Evolutionary conservation across 1,140 invertebrate species (phyloP), one percentile per base, ranked within the genome.

Genomic region (Drosophila truncata): DNA sequence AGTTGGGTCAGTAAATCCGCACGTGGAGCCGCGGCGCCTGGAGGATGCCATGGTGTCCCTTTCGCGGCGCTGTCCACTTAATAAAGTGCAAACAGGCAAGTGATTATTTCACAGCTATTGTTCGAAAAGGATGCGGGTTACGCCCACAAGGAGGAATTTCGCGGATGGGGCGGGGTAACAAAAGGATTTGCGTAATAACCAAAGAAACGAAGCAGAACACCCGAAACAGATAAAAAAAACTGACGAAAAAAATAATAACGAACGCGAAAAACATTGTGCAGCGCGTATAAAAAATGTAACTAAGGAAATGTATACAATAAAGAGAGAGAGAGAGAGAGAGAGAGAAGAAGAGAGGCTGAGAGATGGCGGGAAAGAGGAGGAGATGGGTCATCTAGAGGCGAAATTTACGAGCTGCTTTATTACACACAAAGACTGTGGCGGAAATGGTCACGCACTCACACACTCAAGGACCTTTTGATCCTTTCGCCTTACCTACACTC

Each of bases 51-150:
- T 44, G 18, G 39, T 67, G 18, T 67, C 63, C 31, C 46, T 55
- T 46, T 46, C 37, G 49, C 37, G 31, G 31, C 41, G 18, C 33
- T 72, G 69, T 72, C 69, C 69, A 80, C 63, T 83, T 87, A 87
- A 88, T 87, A 87, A 88, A 87, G 83, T 87, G 84, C 80, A 87
- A 88, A 88, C 83, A 80, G 82, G 71, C 84, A 87, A 87, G 83
- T 87, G 83, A 87, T 87, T 87, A 88, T 87, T 87, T 87, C 83
- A 87, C 77, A 88, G 84, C 83, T 88, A 83, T 87, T 87, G 83
- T 87, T 83, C 76, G 71, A 18, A 79, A 49, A 54, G 39, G 42
- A 41, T 44, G 61, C 57, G 46, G 54, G 60, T 16, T 46, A 44
- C 27, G 35, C 52, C 46, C 25, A 41, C 44, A 42, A n/a, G 50